A percentile compares a stretch with the other conserved stretches of the same genome.
These are phyloP conservation scores for Chesias legatella DNA, from an alignment of 2,888 invertebrate genomes.

Conservation along the genomic window DNA sequence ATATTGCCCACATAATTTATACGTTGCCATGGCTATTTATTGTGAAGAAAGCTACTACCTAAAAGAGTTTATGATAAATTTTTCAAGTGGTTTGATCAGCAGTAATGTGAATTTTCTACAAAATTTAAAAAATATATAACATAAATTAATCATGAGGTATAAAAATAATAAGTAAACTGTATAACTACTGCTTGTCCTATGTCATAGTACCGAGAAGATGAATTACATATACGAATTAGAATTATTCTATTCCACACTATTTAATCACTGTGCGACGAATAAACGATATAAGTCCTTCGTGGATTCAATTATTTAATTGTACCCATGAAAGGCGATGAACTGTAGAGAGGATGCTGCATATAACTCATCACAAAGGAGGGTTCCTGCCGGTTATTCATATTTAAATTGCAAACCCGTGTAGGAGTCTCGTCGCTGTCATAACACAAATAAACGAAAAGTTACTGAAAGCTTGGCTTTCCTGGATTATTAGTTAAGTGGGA, in stretches of 20 bases:
- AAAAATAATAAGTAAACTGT: too few relatives aligned
- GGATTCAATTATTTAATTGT: conserved; percentile 17
- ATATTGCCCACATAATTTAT: too few relatives aligned
- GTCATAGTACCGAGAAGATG: too few relatives aligned
- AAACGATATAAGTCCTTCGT: conserved; percentile 5
- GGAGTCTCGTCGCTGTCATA: conserved; percentile 30
- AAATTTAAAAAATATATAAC: too few relatives aligned
- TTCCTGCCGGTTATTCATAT: conserved; percentile 42
- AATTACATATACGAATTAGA: conserved; percentile 19
- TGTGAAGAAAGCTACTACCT: too few relatives aligned
- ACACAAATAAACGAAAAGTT: conserved; percentile 24
- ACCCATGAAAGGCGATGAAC: conserved; percentile 19
- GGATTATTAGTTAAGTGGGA: conserved; percentile 1
- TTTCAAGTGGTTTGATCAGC: too few relatives aligned
- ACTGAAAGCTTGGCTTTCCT: conserved; percentile 15
- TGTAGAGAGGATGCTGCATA: conserved; percentile 32
- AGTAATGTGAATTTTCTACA: too few relatives aligned
- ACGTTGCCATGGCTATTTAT: too few relatives aligned
- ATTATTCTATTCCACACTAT: background rate
- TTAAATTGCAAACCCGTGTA: conserved; percentile 34
- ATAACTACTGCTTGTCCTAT: too few relatives aligned
- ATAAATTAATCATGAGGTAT: too few relatives aligned
- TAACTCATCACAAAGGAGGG: conserved; percentile 42
- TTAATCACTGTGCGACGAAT: background rate
- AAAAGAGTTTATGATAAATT: too few relatives aligned